These are phyloP conservation scores for Blomia tropicalis DNA, from an alignment of 2,888 invertebrate species.

Conservation along the genomic window DNA sequence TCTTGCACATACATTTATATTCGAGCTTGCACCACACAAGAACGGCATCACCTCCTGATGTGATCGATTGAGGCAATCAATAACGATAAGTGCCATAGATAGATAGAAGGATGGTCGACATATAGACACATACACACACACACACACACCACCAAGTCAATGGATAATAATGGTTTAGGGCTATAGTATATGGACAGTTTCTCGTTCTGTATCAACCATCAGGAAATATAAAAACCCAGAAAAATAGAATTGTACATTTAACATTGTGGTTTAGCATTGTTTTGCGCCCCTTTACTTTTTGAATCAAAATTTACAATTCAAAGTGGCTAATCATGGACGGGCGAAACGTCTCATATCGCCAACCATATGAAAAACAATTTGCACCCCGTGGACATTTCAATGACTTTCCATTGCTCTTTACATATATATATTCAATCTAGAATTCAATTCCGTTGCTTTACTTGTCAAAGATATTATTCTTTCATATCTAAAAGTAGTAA, in stretches of 20 bases:
- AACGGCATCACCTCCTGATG: constrained; percentile 13
- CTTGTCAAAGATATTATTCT: neutral
- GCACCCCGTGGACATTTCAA: constrained; percentile 9
- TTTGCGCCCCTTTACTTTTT: too few species aligned
- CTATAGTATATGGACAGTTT: too few species aligned
- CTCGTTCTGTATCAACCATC: too few species aligned
- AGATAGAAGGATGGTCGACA: too few species aligned
- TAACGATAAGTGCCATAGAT: constrained; percentile 9
- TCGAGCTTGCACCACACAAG: too few species aligned
- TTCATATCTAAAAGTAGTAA: neutral
- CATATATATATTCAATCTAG: neutral
- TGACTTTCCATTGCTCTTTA: neutral
- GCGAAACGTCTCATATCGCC: neutral
- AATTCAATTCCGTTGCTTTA: neutral
- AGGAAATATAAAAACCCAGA: too few species aligned
- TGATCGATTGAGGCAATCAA: constrained; percentile 12
- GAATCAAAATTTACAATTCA: constrained; percentile 14
- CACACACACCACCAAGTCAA: too few species aligned
- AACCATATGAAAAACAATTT: neutral
- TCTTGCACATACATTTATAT: too few species aligned
- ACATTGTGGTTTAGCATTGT: too few species aligned
- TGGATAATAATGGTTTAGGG: too few species aligned
- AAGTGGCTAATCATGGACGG: constrained; percentile 7
- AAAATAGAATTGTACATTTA: too few species aligned
- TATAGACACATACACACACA: too few species aligned